Evolutionary conservation across 53 echinoderm and acorn worm species (phyloP).

Genomic region (Apostichopus leukothele): DNA sequence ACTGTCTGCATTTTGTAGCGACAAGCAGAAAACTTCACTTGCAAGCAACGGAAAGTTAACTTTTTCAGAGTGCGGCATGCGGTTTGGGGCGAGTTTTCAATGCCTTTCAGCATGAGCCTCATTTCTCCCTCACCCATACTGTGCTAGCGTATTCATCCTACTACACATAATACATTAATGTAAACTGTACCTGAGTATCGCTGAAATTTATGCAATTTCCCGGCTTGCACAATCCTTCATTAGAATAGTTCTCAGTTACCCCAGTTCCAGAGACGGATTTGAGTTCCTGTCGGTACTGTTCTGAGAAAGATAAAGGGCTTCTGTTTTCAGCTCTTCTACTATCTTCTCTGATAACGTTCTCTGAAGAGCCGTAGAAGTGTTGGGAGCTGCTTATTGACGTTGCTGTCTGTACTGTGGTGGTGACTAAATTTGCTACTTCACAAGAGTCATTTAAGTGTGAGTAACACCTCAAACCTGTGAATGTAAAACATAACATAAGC

Average conservation of each 20-base stretch:
- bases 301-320: neutral
- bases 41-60: too few species aligned
- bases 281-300: too few species aligned
- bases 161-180: too few species aligned
- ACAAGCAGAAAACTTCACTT: too few species aligned
- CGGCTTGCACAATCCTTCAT: neutral
- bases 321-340: neutral
- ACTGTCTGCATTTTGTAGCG: too few species aligned
- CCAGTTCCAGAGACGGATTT: neutral
- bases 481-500: too few species aligned
- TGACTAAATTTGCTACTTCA: neutral
- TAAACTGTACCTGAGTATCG: neutral
- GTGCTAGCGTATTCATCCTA: too few species aligned
- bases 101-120: too few species aligned
- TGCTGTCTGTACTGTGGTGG: neutral
- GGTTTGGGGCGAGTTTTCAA: too few species aligned
- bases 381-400: neutral
- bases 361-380: too few species aligned
- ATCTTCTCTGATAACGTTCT: neutral
- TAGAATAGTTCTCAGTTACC: neutral
- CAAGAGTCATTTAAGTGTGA: conserved; percentile 43
- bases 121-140: too few species aligned
- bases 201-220: conserved; percentile 1
- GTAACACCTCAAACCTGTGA: conserved; percentile 60
- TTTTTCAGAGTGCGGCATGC: too few species aligned